Base-by-base conservation (phyloP, 2,888 invertebrate genomes). In the Melanargia galathea region DNA sequence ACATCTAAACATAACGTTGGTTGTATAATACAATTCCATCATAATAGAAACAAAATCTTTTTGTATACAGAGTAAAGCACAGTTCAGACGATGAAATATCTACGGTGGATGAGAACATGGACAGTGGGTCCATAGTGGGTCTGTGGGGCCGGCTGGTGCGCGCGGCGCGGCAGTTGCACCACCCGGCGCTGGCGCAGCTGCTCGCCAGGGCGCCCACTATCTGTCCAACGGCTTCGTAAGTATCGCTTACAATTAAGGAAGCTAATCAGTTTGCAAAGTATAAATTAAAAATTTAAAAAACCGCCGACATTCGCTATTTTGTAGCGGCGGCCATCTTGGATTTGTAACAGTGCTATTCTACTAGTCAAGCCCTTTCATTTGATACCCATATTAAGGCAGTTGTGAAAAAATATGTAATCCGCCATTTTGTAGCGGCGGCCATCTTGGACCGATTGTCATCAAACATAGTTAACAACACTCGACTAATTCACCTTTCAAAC, bases 191-290 rank as follows among this genome's bases (percentile, higher is more conserved):
- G 3, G 90, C 94, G 0, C 93, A 95, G 67, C 83, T 97, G 16
- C 87, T 95, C 60, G 82, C 90, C 0, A 90, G 95, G 55, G 93
- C 96, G 0, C 89, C 92, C 0, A 80, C 93, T 13, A 93, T 96
- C 60, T 97, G 96, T 75, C 77, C 83, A 0, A 92, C 92, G 65
- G 96, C 96, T 76, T 94, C 92, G 96, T 96, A 84, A 90, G 94
- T 92, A 51, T 24, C 0, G 1, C 20, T 57, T 2, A 35, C 8
- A 16, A 1, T 10, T 20, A 16, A 7, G 7, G 5, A 35, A 35
- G 35, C 7, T 35, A 8, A 35, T 35, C 3, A 35, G 35, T 35
- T 2, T 5, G 2, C 5, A n/a, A n/a, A n/a, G n/a, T n/a, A n/a
- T n/a, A n/a, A n/a, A n/a, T n/a, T n/a, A n/a, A n/a, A n/a, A n/a